Evolutionary conservation across 1,140 invertebrate genomes (phyloP).

Genomic region (Tetragnatha versicolor): DNA sequence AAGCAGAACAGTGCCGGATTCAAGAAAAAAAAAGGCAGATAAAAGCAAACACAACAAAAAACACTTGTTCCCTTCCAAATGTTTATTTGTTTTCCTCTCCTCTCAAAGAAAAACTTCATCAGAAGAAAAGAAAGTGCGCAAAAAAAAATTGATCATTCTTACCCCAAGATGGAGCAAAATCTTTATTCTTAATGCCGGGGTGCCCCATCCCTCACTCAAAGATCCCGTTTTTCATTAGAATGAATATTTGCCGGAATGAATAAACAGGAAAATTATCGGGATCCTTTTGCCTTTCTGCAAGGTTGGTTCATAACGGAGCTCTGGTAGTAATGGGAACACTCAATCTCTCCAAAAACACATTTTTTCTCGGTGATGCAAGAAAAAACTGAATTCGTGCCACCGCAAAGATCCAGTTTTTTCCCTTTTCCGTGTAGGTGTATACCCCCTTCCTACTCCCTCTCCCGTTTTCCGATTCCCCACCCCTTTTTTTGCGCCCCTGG

Average conservation of each 20-base stretch:
- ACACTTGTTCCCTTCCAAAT: too few species aligned
- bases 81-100: neutral
- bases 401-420: neutral
- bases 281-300: neutral
- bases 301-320: neutral
- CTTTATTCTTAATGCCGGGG: conserved; percentile 1
- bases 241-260: conserved; percentile 24
- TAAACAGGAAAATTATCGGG: conserved; percentile 30
- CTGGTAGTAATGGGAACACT: neutral
- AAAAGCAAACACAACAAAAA: too few species aligned
- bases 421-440: conserved; percentile 13
- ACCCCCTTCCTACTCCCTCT: neutral
- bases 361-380: neutral
- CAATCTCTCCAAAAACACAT: conserved; percentile 23
- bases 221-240: conserved; percentile 25
- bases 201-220: neutral
- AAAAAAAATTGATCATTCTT: neutral
- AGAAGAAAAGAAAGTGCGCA: neutral
- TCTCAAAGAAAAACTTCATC: neutral
- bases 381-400: conserved; percentile 21
- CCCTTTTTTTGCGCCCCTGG: neutral
- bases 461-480: neutral
- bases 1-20: too few species aligned
- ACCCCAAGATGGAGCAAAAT: neutral
- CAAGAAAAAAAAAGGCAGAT: too few species aligned